Conservation (phyloP, 2,888 invertebrate species). For the Heliothis peltigera region DNA sequence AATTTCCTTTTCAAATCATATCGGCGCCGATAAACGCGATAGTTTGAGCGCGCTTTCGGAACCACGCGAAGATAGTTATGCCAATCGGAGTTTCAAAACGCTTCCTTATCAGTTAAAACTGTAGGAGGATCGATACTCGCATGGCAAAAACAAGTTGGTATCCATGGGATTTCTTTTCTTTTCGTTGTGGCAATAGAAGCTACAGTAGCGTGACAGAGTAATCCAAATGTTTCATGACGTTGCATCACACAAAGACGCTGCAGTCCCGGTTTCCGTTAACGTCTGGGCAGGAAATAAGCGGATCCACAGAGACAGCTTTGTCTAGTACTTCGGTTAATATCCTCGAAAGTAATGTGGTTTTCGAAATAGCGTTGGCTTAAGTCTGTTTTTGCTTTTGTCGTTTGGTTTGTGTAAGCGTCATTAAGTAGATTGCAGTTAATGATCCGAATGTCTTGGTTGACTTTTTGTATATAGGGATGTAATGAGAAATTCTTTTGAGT, state of each 20-base stretch:
- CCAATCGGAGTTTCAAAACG: conserved; percentile 56
- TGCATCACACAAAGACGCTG: conserved; percentile 70
- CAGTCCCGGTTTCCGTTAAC: conserved; percentile 76
- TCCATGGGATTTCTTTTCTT: conserved; percentile 46
- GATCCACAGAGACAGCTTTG: conserved; percentile 79
- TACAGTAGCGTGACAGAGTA: conserved; percentile 42
- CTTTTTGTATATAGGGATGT: neutral
- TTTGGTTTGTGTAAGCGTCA: conserved; percentile 45
- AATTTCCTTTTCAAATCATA: conserved; percentile 74
- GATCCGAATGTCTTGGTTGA: conserved; percentile 26
- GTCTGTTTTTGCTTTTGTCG: conserved; percentile 44
- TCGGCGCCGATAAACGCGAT: conserved; percentile 56
- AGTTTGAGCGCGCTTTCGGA: conserved; percentile 43
- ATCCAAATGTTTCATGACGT: conserved; percentile 58
- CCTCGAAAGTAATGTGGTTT: conserved; percentile 61
- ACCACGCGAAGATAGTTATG: conserved; percentile 47
- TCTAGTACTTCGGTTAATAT: conserved; percentile 66
- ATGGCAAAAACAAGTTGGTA: conserved; percentile 31
- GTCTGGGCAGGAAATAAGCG: conserved; percentile 87
- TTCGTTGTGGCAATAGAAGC: conserved; percentile 31
- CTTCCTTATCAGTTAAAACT: conserved; percentile 59
- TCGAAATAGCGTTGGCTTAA: conserved; percentile 40
- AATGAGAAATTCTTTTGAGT: conserved; percentile 27
- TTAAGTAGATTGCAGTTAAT: conserved; percentile 53
- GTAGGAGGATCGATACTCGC: conserved; percentile 43